A percentile compares a stretch with the other conserved stretches of the same genome.
These are phyloP conservation scores for Tenrec ecaudatus DNA, from an alignment of 2,113 vertebrate species.

Conservation along the genomic window DNA sequence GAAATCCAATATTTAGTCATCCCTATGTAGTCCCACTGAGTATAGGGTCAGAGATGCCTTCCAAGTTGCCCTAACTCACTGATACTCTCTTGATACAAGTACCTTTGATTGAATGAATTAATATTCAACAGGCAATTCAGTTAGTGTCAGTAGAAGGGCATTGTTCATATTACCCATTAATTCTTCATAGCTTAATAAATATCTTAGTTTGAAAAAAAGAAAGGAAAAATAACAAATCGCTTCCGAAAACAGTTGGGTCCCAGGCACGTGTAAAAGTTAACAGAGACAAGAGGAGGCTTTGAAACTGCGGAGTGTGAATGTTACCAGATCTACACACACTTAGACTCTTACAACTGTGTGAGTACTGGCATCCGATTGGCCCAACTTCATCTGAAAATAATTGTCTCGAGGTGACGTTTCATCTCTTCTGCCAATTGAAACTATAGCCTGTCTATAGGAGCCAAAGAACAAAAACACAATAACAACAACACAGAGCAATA, in stretches of 20 bases:
- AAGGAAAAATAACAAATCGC: conserved; percentile 6
- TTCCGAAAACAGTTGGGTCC: conserved; percentile 18
- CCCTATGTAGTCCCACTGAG: neutral
- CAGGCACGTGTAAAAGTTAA: conserved; percentile 19
- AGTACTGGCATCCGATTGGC: neutral
- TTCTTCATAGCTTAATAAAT: conserved; percentile 68
- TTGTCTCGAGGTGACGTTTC: neutral
- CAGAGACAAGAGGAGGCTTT: neutral
- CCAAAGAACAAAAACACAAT: neutral
- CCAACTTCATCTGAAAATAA: conserved; percentile 47
- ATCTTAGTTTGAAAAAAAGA: neutral
- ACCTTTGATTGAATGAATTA: conserved; percentile 36
- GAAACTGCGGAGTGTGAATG: neutral
- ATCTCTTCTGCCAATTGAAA: conserved; percentile 37
- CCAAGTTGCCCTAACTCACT: neutral
- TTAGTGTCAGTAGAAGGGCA: conserved; percentile 47
- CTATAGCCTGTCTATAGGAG: neutral
- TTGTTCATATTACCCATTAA: conserved; percentile 61
- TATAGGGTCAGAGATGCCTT: neutral
- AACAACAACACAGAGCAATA: conserved; percentile 43
- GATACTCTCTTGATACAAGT: neutral
- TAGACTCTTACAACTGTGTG: neutral
- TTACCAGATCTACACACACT: neutral
- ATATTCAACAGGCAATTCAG: conserved; percentile 42
- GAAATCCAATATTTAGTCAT: conserved; percentile 11